Evolutionary conservation across 2,113 vertebrate genomes (phyloP), one percentile per base, ranked within the genome.

Genomic region (Pangasianodon hypophthalmus): DNA sequence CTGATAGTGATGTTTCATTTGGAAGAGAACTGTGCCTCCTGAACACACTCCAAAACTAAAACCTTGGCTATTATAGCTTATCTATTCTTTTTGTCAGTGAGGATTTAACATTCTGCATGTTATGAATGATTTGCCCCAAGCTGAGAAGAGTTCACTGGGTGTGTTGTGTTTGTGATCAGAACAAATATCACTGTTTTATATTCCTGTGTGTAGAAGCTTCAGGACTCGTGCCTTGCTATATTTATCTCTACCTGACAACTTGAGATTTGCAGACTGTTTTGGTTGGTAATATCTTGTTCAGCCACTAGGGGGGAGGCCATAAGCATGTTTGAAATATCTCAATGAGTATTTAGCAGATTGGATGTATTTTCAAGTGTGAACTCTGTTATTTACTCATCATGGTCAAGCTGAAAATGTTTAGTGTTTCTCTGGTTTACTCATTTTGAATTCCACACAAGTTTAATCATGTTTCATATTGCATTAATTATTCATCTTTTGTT

Each of bases 261-360:
- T 60, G 8, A 46, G 24, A 48, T 48, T 11, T 62, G 37, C 82
- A 56, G 19, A 46, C 26, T 1, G 37, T 84, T 67, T 50, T 54
- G 44, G 58, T 13, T 29, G n/a, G 90, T 88, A 93, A 90, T 94
- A 82, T 91, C 19, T 14, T 9, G 83, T 93, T 82, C 85, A 85
- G 92, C 95, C 96, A 96, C 95, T 93, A 95, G 95, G 92, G 94
- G 96, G 96, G 93, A 95, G 94, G 92, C 93, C 93, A 91, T 93
- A 93, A 92, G 93, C 95, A 93, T 79, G 56, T 87, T 89, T 87
- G 41, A 87, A 87, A 44, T n/a, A 41, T 18, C 24, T 58, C 9
- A 8, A 77, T 8, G 48, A 50, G 41, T 29, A 77, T 90, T 54
- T 58, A 58, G 21, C 46, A 75, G 79, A 32, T 58, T 37, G 26